Evolutionary conservation across 2,797 vertebrate genomes (phyloP).

Genomic region (Tokudaia muenninki): DNA sequence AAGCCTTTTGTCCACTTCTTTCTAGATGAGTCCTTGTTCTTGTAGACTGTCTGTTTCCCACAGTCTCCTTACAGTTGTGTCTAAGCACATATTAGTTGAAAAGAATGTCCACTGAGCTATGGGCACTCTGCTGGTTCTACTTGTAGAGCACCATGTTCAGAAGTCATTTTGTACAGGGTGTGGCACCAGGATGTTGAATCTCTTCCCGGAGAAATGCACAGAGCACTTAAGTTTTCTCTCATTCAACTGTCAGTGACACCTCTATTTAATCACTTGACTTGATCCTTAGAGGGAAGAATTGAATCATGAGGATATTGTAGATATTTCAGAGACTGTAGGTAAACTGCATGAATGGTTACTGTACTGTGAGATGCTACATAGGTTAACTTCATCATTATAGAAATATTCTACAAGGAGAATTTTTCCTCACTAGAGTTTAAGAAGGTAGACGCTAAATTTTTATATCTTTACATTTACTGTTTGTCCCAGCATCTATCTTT

Average conservation of each 20-base stretch:
- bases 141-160: not conserved
- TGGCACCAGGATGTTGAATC: not conserved
- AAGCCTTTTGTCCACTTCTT: not conserved
- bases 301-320: rapidly evolving
- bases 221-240: not conserved
- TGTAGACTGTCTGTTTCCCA: no score
- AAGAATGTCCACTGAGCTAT: not conserved
- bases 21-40: not conserved
- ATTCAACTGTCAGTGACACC: not conserved
- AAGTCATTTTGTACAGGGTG: not conserved
- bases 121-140: rapidly evolving
- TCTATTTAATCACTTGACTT: not conserved
- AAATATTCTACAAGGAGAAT: not conserved
- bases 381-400: not conserved
- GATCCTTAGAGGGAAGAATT: not conserved
- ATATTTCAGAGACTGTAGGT: not conserved
- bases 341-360: not conserved
- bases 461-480: not conserved
- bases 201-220: not conserved
- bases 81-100: not conserved
- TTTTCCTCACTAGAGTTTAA: not conserved
- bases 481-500: not conserved
- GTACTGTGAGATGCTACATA: not conserved
- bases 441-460: not conserved
- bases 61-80: not conserved